Base-by-base conservation (phyloP, 1,140 invertebrate species). In the Asobara japonica region DNA sequence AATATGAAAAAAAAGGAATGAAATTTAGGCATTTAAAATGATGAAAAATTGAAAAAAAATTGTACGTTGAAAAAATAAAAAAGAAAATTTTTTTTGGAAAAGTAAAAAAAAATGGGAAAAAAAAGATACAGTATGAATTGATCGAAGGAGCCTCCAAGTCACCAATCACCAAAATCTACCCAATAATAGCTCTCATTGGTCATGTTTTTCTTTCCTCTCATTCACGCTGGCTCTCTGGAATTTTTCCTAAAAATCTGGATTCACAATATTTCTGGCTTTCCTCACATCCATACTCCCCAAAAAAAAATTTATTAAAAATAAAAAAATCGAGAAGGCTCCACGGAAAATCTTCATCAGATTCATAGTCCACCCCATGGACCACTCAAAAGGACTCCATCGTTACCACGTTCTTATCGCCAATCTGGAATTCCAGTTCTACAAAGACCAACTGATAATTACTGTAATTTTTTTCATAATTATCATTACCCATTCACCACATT, bases 381-480 rank as follows among this genome's bases (percentile, higher is more conserved):
- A 64, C 83, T 91, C 67, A 89, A 89, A 80, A 87, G 90, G 77
- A 89, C 86, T 74, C 89, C 90, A 75, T 90, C 90, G 71, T 87
- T 91, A 76, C 89, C 90, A 80, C 83, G 89, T 74, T 88, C 85
- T 79, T 90, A 90, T 85, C 88, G 89, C 74, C 89, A 90, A 78
- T 89, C 89, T 83, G 89, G 89, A 79, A 91, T 91, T 79, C 89
- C 89, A 67, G 89, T 91, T 78, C 84, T 90, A 56, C 86, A 87
- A 84, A 86, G 84, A 86, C 84, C 84, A 78, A 86, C 82, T 75
- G 84, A 87, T 74, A 84, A 81, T 82, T 78, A 87, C 78, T 87
- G 84, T 87, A 87, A 87, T 82, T 86, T 38, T 69, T 29, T 65
- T 48, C 29, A 25, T 33, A 38, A 41, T 38, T 33, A 36, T 65